These are phyloP conservation scores for Drosophila watanabei DNA, from an alignment of 1,140 invertebrate genomes.

Conservation along the genomic window DNA sequence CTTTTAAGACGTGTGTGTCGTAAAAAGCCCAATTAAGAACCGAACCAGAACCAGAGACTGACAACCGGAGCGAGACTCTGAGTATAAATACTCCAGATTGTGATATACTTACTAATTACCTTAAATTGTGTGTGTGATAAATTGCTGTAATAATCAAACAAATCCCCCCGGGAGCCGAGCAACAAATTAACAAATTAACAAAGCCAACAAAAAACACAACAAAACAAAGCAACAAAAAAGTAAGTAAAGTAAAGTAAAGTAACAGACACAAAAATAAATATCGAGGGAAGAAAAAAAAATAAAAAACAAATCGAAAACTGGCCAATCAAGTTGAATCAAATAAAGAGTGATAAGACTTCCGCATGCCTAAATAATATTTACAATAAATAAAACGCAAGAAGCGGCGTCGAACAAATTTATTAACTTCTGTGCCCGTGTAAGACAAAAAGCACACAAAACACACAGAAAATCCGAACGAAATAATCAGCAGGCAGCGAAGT, in stretches of 20 bases:
- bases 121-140: conserved; percentile 69
- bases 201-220: conserved; percentile 21
- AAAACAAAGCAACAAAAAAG: conserved; percentile 27
- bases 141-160: conserved; percentile 55
- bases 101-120: conserved; percentile 55
- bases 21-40: conserved; percentile 45
- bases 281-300: conserved; percentile 11
- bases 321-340: conserved; percentile 63
- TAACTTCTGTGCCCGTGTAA: conserved; percentile 51
- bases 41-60: conserved; percentile 43
- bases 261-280: conserved; percentile 32
- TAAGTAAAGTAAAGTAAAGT: conserved; percentile 64
- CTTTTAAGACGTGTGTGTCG: conserved; percentile 11
- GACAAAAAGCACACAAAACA: conserved; percentile 30
- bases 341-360: conserved; percentile 76
- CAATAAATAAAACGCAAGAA: conserved; percentile 59
- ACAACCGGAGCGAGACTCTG: conserved; percentile 46
- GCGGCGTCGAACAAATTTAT: conserved; percentile 42
- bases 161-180: conserved; percentile 21
- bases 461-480: conserved; percentile 12
- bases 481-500: conserved; percentile 6
- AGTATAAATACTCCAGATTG: conserved; percentile 44
- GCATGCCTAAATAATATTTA: conserved; percentile 79
- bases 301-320: conserved; percentile 49
- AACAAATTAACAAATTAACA: conserved; percentile 16